These are phyloP conservation scores for Aurelia sp. DNA, from an alignment of 30 jellyfish, hydroid and myxozoan species.

Conservation along the genomic window DNA sequence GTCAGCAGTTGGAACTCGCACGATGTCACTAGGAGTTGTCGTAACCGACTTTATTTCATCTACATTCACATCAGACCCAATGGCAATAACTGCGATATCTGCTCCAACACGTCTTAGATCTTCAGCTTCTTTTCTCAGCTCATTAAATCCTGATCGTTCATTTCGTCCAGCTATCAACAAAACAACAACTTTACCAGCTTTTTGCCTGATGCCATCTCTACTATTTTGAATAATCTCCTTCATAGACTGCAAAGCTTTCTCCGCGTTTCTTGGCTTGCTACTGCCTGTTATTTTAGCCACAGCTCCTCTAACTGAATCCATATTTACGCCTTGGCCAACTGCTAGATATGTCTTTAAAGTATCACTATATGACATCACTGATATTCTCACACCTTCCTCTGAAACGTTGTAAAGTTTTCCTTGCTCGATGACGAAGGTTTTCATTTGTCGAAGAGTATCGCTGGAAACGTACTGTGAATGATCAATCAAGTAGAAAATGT, in stretches of 20 bases:
- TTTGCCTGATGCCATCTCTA: conserved; percentile 39
- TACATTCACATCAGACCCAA: conserved; percentile 19
- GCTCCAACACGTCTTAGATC: conserved; percentile 9
- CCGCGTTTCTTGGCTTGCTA: background rate
- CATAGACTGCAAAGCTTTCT: conserved; percentile 1
- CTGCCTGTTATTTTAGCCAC: background rate
- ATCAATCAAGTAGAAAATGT: conserved; percentile 37
- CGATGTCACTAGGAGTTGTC: background rate
- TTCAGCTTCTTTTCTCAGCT: conserved; percentile 40
- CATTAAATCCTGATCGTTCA: conserved; percentile 7
- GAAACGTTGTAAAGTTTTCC: conserved; percentile 8
- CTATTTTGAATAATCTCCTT: background rate
- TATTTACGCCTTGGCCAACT: conserved; percentile 11
- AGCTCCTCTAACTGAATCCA: background rate
- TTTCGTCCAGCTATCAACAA: conserved; percentile 58
- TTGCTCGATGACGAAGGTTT: background rate
- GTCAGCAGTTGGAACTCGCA: background rate
- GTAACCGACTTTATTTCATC: background rate
- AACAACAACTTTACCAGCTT: conserved; percentile 56
- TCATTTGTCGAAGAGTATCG: conserved; percentile 8
- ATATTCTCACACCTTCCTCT: conserved; percentile 13
- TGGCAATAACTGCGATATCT: conserved; percentile 3
- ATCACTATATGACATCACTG: conserved; percentile 17
- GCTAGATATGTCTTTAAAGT: background rate
- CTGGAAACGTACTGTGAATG: conserved; percentile 14